Base-by-base conservation (phyloP, 2,888 invertebrate species). In the Amblyjoppa fuscipennis region DNA sequence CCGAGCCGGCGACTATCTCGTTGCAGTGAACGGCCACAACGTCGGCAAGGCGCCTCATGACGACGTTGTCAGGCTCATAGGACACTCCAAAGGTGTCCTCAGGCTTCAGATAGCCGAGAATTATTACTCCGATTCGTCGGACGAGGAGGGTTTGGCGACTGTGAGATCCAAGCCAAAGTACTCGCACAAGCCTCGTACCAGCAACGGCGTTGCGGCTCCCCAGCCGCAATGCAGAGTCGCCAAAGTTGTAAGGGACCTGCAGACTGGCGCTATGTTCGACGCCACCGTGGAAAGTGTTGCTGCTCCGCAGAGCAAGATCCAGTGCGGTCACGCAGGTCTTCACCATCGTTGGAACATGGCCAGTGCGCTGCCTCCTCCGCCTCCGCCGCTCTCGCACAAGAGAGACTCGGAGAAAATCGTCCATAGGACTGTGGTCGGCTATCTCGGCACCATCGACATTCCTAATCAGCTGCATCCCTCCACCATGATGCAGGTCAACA, bases 371-470 rank as follows among this genome's bases (percentile, higher is more conserved):
- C 94, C 94, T 5, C 94, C 94, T 3, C 94, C 95, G 9, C 94
- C 94, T 4, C 94, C 94, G 0, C 92, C 93, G 20, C 79, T 92
- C 25, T 91, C 91, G 20, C 87, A 93, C 71, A 93, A 93, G 76
- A 87, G 94, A 70, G 93, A 94, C 80, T 91, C 93, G 0, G 94
- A 93, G 69, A 93, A 94, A 84, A 95, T 97, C 9, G 97, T 97
- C 86, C 97, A 97, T 91, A 96, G 97, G 89, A 98, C 97, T 0
- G 96, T 99, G 2, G 98, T 99, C 0, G 99, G 99, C 0, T 99
- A 99, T 94, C 95, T 99, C 70, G 99, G 99, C 31, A 99, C 99
- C 1, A 98, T 99, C 87, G 99, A 99, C 94, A 98, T 99, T 95
- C 99, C 99, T 0, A 97, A 97, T 93, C 97, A 98, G 88, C 95